Base-by-base conservation (phyloP, 2,888 invertebrate species). In the Hypselothyrea guttata region DNA sequence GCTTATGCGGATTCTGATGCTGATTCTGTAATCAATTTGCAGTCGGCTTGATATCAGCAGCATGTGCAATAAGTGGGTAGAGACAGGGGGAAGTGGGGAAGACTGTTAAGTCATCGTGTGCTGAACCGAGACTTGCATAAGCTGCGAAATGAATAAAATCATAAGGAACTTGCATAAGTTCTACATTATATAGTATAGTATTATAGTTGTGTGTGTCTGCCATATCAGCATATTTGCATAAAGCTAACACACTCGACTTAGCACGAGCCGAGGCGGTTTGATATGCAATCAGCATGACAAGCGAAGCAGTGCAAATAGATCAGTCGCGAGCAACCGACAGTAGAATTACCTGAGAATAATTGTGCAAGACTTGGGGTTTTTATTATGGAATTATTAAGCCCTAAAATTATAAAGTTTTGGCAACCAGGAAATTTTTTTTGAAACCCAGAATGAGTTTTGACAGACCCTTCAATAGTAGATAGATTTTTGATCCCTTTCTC, bases 11-110 rank as follows among this genome's bases (percentile, higher is more conserved):
- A n/a, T n/a, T n/a, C 22, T 2, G 2, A 22, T 22, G 2, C 72
- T 58, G 63, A 67, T 74, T 71, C 45, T 57, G 62, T 49, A 63
- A 74, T 70, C 57, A 52, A 15, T 34, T 35, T 7, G 7, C 34
- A 28, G 3, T 18, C n/a, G 13, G 37, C 45, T 7, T 51, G 55
- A 41, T 63, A 56, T 51, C 27, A 41, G 12, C 52, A 33, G n/a
- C n/a, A n/a, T 45, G 5, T 52, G 51, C 48, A 46, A 16, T 53
- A 18, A 15, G 30, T 9, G 34, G 40, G 47, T 27, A 33, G 16
- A 27, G 44, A 1, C 4, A 7, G 7, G 41, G 7, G 16, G 18
- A 13, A 5, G 2, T 33, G 38, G 8, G 53, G 44, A 13, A 56
- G 41, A 28, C 13, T 30, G 13, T 46, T 66, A 35, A 27, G 27